phyloP scores from a whole-genome alignment of 64 coral and sea anemone species.

The Exaiptasia diaphana region DNA sequence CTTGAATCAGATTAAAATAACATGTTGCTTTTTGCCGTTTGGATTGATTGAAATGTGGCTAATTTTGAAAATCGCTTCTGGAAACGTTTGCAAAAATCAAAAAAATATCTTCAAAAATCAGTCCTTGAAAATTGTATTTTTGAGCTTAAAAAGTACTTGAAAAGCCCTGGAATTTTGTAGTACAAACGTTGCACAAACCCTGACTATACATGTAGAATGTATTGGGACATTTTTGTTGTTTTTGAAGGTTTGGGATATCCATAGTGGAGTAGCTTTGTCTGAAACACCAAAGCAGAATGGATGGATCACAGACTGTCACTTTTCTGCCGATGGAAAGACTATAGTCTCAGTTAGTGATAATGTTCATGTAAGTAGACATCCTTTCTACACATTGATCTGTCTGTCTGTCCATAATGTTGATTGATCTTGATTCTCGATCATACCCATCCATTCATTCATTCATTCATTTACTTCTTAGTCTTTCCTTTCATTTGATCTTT shows the following conservation, averaged over 20 bases:
- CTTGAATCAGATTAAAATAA: too few relatives aligned
- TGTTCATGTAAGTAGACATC: slow-evolving; percentile 54
- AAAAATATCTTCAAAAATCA: too few relatives aligned
- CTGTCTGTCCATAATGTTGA: not conserved
- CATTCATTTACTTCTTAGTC: not conserved
- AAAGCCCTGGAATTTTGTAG: too few relatives aligned
- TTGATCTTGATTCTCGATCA: not conserved
- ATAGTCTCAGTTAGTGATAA: slow-evolving; percentile 91
- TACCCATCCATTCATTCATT: not conserved
- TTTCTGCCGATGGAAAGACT: slow-evolving; percentile 51
- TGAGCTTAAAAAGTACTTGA: too few relatives aligned
- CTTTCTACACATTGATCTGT: not conserved
- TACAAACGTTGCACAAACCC: too few relatives aligned
- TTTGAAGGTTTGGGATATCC: slow-evolving; percentile 58
- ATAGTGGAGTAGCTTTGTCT: slow-evolving; percentile 39
- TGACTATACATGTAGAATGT: not conserved
- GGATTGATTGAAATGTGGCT: too few relatives aligned
- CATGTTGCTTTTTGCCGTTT: too few relatives aligned
- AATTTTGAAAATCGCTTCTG: too few relatives aligned
- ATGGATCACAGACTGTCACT: slow-evolving; percentile 78
- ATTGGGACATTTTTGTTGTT: not conserved
- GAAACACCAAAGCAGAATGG: slow-evolving; percentile 62
- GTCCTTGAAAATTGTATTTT: too few relatives aligned
- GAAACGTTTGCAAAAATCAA: too few relatives aligned
- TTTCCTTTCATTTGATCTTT: not conserved